These are phyloP conservation scores for Melangyna quadrimaculata DNA, from an alignment of 2,888 invertebrate genomes.

Conservation along the genomic window DNA sequence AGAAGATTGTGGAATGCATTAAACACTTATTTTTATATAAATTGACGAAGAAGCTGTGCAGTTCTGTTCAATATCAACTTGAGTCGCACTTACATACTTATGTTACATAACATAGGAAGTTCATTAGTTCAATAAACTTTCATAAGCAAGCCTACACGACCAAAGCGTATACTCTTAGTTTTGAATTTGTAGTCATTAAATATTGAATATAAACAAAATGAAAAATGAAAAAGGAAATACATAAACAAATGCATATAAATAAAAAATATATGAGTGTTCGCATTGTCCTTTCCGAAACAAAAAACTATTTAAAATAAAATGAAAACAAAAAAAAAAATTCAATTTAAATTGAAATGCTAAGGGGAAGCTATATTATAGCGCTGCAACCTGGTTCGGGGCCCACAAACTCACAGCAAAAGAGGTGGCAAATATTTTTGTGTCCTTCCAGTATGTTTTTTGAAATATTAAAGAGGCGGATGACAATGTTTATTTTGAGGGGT, in stretches of 20 bases:
- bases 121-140: too few relatives aligned
- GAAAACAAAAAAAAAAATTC: slow-evolving; percentile 43
- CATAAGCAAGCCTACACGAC: not conserved
- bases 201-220: slow-evolving; percentile 66
- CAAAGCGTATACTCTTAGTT: not conserved
- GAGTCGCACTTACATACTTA: too few relatives aligned
- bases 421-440: slow-evolving; percentile 59
- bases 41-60: too few relatives aligned
- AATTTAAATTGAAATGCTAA: slow-evolving; percentile 66
- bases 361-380: slow-evolving; percentile 11
- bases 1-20: too few relatives aligned
- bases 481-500: slow-evolving; percentile 51
- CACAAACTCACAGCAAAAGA: slow-evolving; percentile 16
- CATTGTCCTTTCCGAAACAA: slow-evolving; percentile 57
- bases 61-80: too few relatives aligned
- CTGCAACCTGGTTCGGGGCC: slow-evolving; percentile 1
- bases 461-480: slow-evolving; percentile 66
- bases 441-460: slow-evolving; percentile 62
- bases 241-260: slow-evolving; percentile 24
- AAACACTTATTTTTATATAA: too few relatives aligned
- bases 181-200: slow-evolving; percentile 57
- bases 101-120: too few relatives aligned
- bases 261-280: slow-evolving; percentile 31
- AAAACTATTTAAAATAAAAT: slow-evolving; percentile 37
- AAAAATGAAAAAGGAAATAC: slow-evolving; percentile 16